Base-by-base conservation (phyloP, 2,113 vertebrate genomes). In the Sakesphorus luctuosus region DNA sequence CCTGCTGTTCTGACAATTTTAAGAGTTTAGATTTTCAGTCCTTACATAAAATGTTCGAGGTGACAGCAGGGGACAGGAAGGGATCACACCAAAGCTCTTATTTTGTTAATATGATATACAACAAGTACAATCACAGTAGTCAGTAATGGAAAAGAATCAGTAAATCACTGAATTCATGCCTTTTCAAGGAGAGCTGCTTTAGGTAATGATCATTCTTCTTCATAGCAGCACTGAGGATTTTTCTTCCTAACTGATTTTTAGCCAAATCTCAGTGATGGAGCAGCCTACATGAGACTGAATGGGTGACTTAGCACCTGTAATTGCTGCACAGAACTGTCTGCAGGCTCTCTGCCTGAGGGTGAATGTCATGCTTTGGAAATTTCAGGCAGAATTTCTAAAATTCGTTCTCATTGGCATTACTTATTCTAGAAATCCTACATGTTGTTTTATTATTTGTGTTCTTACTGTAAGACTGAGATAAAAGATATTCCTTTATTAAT, bases 11-110 rank as follows among this genome's bases (percentile, higher is more conserved):
- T 80, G 75, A 63, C 31, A 93, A 53, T 83, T 79, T 25, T 46
- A 81, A 94, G 91, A 73, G 58, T 93, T 80, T 63, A 88, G 31
- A 58, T 72, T 75, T 93, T 94, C 84, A 65, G 63, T 76, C 74
- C 61, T 91, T 47, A 76, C 33, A 87, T 92, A 78, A 84, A 31
- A 76, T 31, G 75, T 76, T 68, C 28, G 58, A 29, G 46, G 36
- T 93, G 66, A 92, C 92, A 89, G 72, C 29, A 74, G 56, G 55
- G 43, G 38, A 90, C 56, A 84, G 65, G 44, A 68, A 91, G 19
- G 13, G 65, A 84, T 59, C 28, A 74, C 65, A 15, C 26, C 47
- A 62, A 55, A 92, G 69, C 80, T 90, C 63, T 69, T 56, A 52
- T 52, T 94, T 75, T 59, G 29, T 80, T 83, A 68, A 66, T 80